Evolutionary conservation across 2,888 invertebrate species (phyloP).

Genomic region (Thumatha senex): DNA sequence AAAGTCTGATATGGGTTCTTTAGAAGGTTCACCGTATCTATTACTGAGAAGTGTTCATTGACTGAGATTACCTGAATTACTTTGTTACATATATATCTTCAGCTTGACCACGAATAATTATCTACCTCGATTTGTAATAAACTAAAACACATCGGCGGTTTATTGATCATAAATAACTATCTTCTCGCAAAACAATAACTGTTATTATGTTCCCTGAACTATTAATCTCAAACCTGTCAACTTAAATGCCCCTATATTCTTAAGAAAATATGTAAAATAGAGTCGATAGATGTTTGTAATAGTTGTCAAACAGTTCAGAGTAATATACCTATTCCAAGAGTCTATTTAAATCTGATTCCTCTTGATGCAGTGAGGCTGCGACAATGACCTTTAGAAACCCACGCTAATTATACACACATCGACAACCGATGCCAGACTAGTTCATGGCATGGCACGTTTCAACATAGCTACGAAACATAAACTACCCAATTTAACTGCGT

Average conservation of each 20-base stretch:
- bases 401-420: slow-evolving; percentile 79
- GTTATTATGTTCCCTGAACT: slow-evolving; percentile 10
- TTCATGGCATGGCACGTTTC: slow-evolving; percentile 58
- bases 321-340: slow-evolving; percentile 46
- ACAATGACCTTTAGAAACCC: slow-evolving; percentile 81
- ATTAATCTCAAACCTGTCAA: slow-evolving; percentile 15
- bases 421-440: slow-evolving; percentile 64
- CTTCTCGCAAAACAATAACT: slow-evolving; percentile 5
- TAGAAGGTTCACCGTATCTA: neutral
- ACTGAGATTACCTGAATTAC: neutral
- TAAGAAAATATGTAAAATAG: slow-evolving; percentile 5
- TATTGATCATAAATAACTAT: slow-evolving; percentile 3
- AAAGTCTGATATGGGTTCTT: neutral
- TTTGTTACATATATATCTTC: neutral
- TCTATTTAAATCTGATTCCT: slow-evolving; percentile 62
- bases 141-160: too few relatives aligned
- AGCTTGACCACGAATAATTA: too few relatives aligned
- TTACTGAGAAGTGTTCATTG: neutral
- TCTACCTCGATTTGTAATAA: too few relatives aligned
- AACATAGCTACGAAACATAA: slow-evolving; percentile 43
- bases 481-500: slow-evolving; percentile 40
- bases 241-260: slow-evolving; percentile 10
- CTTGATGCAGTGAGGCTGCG: slow-evolving; percentile 63
- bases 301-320: slow-evolving; percentile 9
- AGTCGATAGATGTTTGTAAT: slow-evolving; percentile 6